Conservation (phyloP, 2,797 vertebrate species). For the Sebastes vulpes region DNA sequence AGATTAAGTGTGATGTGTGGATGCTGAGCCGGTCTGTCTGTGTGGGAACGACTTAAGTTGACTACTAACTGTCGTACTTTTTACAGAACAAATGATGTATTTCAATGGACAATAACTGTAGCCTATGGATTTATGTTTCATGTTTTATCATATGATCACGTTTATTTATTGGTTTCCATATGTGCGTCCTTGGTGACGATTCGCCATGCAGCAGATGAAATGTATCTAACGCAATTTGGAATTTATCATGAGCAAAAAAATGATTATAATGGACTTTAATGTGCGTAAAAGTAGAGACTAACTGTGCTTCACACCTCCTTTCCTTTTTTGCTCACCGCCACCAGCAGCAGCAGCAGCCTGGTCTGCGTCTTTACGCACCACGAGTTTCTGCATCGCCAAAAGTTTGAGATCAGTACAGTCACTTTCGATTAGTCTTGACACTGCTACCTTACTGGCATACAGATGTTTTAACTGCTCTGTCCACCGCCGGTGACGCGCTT, state of each 20-base stretch:
- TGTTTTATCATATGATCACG: background rate
- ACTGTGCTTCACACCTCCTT: background rate
- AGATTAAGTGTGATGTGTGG: background rate
- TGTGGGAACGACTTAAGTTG: background rate
- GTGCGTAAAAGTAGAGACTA: background rate
- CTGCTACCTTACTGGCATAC: too few species aligned
- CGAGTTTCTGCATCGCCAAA: background rate
- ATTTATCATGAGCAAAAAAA: background rate
- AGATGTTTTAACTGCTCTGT: background rate
- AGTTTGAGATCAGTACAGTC: conserved; percentile 5
- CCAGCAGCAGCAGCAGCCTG: background rate
- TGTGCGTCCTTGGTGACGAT: background rate
- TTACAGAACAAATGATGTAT: too few species aligned
- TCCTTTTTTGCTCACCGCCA: too few species aligned
- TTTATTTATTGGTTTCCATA: background rate
- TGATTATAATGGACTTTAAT: background rate
- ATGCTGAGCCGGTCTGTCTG: background rate
- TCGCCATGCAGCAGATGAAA: background rate
- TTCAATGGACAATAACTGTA: background rate
- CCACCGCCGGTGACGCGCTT: too few species aligned
- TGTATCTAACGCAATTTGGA: too few species aligned
- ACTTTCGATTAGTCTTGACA: background rate
- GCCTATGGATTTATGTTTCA: background rate
- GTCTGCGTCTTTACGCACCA: conserved; percentile 34
- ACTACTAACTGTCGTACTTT: background rate